phyloP scores from a whole-genome alignment of 2,888 invertebrate genomes.

The Caenorhabditis sp. region DNA sequence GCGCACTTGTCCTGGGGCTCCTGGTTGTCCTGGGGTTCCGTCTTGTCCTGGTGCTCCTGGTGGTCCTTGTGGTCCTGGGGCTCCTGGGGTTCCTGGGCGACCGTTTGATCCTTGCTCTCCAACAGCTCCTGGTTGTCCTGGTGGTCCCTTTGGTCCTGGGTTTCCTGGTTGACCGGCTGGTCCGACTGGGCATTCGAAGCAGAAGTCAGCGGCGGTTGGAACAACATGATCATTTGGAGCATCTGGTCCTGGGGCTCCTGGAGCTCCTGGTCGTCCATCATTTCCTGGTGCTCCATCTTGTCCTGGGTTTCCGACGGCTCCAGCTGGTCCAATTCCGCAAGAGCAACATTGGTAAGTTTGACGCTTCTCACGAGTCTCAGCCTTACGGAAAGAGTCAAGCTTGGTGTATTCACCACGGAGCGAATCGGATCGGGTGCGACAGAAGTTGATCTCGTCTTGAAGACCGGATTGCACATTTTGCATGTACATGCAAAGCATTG shows the following conservation, averaged over 20 bases:
- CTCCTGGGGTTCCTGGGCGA: slow-evolving; percentile 41
- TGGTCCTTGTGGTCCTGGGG: slow-evolving; percentile 27
- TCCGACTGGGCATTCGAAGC: slow-evolving; percentile 51
- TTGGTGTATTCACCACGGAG: slow-evolving; percentile 59
- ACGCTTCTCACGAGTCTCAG: slow-evolving; percentile 25
- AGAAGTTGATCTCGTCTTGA: slow-evolving; percentile 61
- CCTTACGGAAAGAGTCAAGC: slow-evolving; percentile 25
- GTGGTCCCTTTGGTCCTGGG: slow-evolving; percentile 52
- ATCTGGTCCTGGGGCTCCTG: slow-evolving; percentile 48
- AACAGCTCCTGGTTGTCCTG: slow-evolving; percentile 37
- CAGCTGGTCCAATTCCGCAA: slow-evolving; percentile 51
- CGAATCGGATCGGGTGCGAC: slow-evolving; percentile 55
- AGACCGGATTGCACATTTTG: slow-evolving; percentile 62
- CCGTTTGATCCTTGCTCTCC: slow-evolving; percentile 50
- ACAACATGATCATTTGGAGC: slow-evolving; percentile 25
- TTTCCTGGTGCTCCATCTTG: slow-evolving; percentile 52
- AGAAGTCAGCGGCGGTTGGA: neutral
- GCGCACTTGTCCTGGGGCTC: slow-evolving; percentile 47
- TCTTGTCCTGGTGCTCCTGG: slow-evolving; percentile 37
- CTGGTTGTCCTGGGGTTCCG: slow-evolving; percentile 55
- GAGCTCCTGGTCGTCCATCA: slow-evolving; percentile 52
- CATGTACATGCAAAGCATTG: slow-evolving; percentile 65
- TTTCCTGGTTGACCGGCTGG: slow-evolving; percentile 59
- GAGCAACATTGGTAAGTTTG: slow-evolving; percentile 49
- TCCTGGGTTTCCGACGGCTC: slow-evolving; percentile 55